Base-by-base conservation (phyloP, 2,888 invertebrate species). In the Stegana nigrithorax region DNA sequence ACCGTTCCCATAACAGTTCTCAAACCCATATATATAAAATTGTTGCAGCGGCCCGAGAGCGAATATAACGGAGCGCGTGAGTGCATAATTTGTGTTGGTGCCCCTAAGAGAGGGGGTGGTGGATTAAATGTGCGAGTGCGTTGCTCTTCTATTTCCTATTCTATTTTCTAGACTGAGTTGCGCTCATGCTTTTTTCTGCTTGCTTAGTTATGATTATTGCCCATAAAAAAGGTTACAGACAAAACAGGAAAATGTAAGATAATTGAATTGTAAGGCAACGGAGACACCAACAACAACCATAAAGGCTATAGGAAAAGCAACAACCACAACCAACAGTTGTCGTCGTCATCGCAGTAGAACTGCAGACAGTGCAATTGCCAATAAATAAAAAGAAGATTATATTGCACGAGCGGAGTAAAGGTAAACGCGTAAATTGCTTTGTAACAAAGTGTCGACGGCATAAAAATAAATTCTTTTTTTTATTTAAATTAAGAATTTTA, bases 241-340 rank as follows among this genome's bases (percentile, higher is more conserved):
- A 73, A 73, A 78, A 72, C 77, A 80, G 77, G 77, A 78, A 80
- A 75, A 75, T 73, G 70, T 72, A 80, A 75, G 78, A 80, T 75
- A 80, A 75, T 75, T 75, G 80, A 75, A 75, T 75, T 75, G 79
- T 78, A 80, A 68, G 77, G 65, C 73, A 67, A 59, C 68, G 65
- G 67, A 69, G 62, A 63, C 68, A 65, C 64, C 44, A 65, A 21
- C 21, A n/a, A 14, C 7, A 55, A 26, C 27, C n/a, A 26, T 27
- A 36, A 59, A 45, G 45, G 53, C 50, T 55, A 29, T 32, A 51
- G 42, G 25, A 51, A 36, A 60, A 50, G 21, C 32, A 29, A 39
- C 36, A 50, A 50, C 10, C 32, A 51, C n/a, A 6, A 17, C 51
- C 25, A 26, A 21, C 39, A 45, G n/a, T n/a, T n/a, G n/a, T n/a